phyloP scores from a whole-genome alignment of 2,113 vertebrate genomes.

The Burhinus oedicnemus region DNA sequence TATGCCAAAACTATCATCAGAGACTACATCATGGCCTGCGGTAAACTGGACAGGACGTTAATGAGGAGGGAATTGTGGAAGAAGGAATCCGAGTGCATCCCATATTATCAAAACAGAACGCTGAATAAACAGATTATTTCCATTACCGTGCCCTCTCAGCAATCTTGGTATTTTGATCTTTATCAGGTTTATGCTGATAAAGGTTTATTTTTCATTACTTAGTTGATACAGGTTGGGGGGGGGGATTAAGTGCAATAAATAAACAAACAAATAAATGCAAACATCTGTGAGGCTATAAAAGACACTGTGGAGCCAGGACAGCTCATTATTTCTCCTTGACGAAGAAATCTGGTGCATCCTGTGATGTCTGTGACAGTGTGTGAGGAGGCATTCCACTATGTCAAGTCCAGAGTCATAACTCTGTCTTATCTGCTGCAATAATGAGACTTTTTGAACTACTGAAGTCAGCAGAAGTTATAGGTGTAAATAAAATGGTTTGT shows the following conservation, averaged over 20 bases:
- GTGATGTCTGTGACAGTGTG: conserved; percentile 55
- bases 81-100: background rate
- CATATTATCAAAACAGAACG: background rate
- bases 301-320: conserved; percentile 5
- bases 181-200: conserved; percentile 38
- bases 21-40: conserved; percentile 39
- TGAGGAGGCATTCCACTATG: conserved; percentile 50
- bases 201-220: conserved; percentile 42
- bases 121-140: conserved; percentile 45
- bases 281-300: conserved; percentile 23
- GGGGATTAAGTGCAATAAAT: background rate
- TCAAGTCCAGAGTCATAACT: conserved; percentile 21
- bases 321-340: conserved; percentile 66
- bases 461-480: background rate
- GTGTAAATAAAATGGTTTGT: background rate
- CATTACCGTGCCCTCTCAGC: conserved; percentile 16
- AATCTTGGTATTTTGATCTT: conserved; percentile 32
- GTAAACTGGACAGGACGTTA: conserved; percentile 53
- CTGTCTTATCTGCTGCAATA: conserved; percentile 31
- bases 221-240: background rate
- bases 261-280: conserved; percentile 10
- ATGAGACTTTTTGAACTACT: conserved; percentile 33
- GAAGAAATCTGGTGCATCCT: conserved; percentile 24
- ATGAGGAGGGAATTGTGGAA: conserved; percentile 23
- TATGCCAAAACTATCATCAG: conserved; percentile 62